Evolutionary conservation across 2,113 vertebrate genomes (phyloP), one percentile per base, ranked within the genome.

Genomic region (Seriola dumerili): DNA sequence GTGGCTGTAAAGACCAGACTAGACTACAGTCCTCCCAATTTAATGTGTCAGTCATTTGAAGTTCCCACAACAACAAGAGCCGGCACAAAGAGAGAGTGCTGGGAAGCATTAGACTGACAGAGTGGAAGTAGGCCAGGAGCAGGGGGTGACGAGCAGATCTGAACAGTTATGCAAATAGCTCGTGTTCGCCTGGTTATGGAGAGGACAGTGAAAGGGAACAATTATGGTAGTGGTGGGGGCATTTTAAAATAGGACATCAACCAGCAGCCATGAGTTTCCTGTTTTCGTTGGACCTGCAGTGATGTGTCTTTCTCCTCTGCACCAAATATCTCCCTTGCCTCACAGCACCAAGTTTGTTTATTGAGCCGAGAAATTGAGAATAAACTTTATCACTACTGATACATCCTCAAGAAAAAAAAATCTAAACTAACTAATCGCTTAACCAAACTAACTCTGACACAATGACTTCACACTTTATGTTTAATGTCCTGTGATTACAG

Each of bases 51-150:
- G 80, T 89, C 86, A 86, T 88, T 87, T 81, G 80, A 83, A 78
- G 77, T 85, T 92, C 86, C 87, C 67, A 78, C 85, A 83, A 86
- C 85, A 86, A 90, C 79, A 76, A 61, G 76, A 54, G 34, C 16
- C 29, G 10, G 23, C 88, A 92, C 87, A 93, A 92, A 88, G 86
- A 76, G 44, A 67, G 54, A 90, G 81, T 87, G 90, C 89, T 95
- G 93, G 91, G 89, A 95, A 92, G 78, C 80, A 88, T 91, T 85
- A 88, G 87, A 79, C 80, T 83, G 73, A 88, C 80, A 25, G 88
- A 83, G 77, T 91, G 91, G 91, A 95, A 94, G 89, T 93, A 92
- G 93, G 92, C 72, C 93, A 94, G 80, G 76, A 79, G 78, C 85
- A 90, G 89, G 88, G 92, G 91, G 76, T 65, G 85, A 80, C 9